phyloP scores from a whole-genome alignment of 1,140 invertebrate species.

The Rhizoglyphus robini region DNA sequence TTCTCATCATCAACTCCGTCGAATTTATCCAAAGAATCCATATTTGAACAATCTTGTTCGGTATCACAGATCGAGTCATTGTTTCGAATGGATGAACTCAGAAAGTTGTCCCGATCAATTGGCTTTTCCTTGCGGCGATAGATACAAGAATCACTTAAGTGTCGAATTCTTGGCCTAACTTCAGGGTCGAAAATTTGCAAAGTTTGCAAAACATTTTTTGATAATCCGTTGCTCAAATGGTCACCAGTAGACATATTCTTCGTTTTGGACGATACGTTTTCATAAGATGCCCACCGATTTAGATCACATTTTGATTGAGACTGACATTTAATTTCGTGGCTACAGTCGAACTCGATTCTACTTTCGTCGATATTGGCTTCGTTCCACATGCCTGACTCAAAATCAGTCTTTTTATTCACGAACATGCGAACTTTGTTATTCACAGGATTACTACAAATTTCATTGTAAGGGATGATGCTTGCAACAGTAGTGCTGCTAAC shows the following conservation, averaged over 20 bases:
- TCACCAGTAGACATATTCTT: neutral
- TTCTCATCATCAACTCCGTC: neutral
- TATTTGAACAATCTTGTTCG: neutral
- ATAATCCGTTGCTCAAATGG: neutral
- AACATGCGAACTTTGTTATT: no score
- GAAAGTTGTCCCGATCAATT: neutral
- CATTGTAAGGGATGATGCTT: neutral
- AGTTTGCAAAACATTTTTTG: neutral
- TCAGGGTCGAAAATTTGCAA: neutral
- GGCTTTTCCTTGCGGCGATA: neutral
- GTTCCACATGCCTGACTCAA: neutral
- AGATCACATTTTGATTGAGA: constrained; percentile 14
- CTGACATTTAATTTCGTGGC: neutral
- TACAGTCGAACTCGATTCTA: neutral
- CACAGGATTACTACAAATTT: neutral
- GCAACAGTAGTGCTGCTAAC: constrained; percentile 23
- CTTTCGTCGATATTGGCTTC: neutral
- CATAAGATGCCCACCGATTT: constrained; percentile 7
- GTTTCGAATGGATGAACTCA: neutral
- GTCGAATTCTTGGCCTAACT: neutral
- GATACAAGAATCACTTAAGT: neutral
- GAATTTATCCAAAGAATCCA: neutral
- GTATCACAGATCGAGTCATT: neutral
- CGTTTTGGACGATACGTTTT: neutral
- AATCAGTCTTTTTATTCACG: no score